Evolutionary conservation across 2,113 vertebrate genomes (phyloP), one percentile per base, ranked within the genome.

Genomic region (Python bivittatus): DNA sequence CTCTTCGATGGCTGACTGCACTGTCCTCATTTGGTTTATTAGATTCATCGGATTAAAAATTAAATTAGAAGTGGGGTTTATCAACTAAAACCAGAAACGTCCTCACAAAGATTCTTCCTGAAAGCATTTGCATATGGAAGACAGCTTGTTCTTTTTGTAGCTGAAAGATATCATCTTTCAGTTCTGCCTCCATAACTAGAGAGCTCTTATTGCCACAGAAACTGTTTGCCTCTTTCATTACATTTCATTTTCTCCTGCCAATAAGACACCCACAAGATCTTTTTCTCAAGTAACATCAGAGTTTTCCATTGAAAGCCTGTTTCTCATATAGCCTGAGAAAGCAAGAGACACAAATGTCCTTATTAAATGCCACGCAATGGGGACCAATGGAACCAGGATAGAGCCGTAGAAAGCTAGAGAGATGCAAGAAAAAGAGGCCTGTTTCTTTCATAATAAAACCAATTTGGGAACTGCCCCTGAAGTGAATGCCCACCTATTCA

Each of bases 401-500:
- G 92, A 96, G 91, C 0, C 95, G 95, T 95, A 33, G 52, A 56
- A n/a, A 91, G 44, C 23, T 3, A 27, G 11, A 60, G 9, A 54
- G 25, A 53, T 6, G 1, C 6, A 27, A 29, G 42, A 60, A 61
- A 15, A 54, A 97, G 91, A 93, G 94, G 93, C 91, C 95, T 94
- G 33, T 48, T 57, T 93, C 96, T 96, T 97, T 95, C 96, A 84
- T 96, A 96, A 97, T 94, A 95, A 97, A 97, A 96, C 96, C 92
- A 94, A 1, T 97, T 96, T 94, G 96, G 94, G 94, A 96, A 90
- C 91, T 92, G 48, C 52, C 93, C 88, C 94, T 61, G 54, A 88
- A 0, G 10, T 38, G 93, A 94, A 92, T 90, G 90, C 88, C 86
- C 86, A 93, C 93, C 93, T 95, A 91, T 92, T 94, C 92, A 48